Conservation (phyloP, 2,888 invertebrate species). For the Aporophyla lueneburgensis region DNA sequence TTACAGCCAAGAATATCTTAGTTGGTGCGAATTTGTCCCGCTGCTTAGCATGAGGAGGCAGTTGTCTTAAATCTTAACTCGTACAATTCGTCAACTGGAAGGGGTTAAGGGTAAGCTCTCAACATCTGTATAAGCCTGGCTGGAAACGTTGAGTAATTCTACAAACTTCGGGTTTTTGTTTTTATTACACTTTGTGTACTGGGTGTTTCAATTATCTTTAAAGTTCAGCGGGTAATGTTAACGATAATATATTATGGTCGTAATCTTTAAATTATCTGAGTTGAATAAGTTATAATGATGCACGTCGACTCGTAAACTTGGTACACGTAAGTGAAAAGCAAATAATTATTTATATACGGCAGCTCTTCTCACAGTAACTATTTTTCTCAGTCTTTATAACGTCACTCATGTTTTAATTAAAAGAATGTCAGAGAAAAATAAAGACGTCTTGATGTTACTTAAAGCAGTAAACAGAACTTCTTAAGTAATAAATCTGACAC, state of each 20-base stretch:
- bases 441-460: too few species aligned
- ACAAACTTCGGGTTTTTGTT: slow-evolving; percentile 62
- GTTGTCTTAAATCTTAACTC: slow-evolving; percentile 79
- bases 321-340: slow-evolving; percentile 11
- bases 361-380: background rate
- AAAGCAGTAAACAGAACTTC: background rate
- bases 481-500: background rate
- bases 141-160: slow-evolving; percentile 63
- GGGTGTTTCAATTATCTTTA: slow-evolving; percentile 60
- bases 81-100: slow-evolving; percentile 77
- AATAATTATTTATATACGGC: background rate
- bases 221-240: slow-evolving; percentile 40
- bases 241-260: slow-evolving; percentile 43
- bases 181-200: slow-evolving; percentile 54
- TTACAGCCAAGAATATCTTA: slow-evolving; percentile 69
- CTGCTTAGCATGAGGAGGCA: slow-evolving; percentile 71
- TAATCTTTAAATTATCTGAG: slow-evolving; percentile 39
- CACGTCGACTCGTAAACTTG: slow-evolving; percentile 6
- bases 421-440: background rate
- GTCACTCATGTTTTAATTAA: too few species aligned
- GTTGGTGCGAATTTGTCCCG: slow-evolving; percentile 71
- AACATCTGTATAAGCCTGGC: slow-evolving; percentile 68
- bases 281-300: slow-evolving; percentile 32
- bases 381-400: background rate
- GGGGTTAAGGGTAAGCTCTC: slow-evolving; percentile 71